Percentiles rank a stretch among this genome's conserved stretches.
These are phyloP conservation scores for Catocala sponsa DNA, from an alignment of 2,888 invertebrate genomes.

Conservation along the genomic window DNA sequence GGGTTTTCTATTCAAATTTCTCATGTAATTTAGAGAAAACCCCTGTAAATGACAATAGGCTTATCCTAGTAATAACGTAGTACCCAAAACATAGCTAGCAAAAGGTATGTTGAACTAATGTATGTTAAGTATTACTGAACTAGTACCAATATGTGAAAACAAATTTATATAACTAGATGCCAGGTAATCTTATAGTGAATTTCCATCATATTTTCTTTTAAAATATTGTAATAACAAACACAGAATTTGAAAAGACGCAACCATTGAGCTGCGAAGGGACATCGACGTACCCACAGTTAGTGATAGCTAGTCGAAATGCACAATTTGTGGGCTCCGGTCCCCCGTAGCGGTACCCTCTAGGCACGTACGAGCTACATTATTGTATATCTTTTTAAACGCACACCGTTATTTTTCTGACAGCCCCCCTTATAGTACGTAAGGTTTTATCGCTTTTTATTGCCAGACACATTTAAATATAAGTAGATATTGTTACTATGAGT, in stretches of 20 bases:
- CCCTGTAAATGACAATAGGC: too few species aligned
- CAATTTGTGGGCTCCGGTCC: slow-evolving; percentile 42
- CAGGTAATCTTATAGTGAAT: too few species aligned
- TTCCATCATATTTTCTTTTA: too few species aligned
- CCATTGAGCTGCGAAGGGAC: slow-evolving; percentile 21
- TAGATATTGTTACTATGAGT: slow-evolving; percentile 29
- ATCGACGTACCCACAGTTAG: slow-evolving; percentile 9
- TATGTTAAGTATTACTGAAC: too few species aligned
- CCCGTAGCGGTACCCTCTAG: slow-evolving; percentile 21
- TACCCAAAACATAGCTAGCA: too few species aligned
- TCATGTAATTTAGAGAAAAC: too few species aligned
- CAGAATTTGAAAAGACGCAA: slow-evolving; percentile 14
- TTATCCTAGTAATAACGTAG: too few species aligned
- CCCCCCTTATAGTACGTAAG: slow-evolving; percentile 50
- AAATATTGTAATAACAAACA: neutral
- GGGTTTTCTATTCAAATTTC: too few species aligned
- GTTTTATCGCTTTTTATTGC: slow-evolving; percentile 58
- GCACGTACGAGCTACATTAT: slow-evolving; percentile 74
- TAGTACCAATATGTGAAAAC: too few species aligned
- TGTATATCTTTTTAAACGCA: slow-evolving; percentile 83
- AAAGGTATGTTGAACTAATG: too few species aligned
- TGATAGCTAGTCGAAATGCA: slow-evolving; percentile 22
- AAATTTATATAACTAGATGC: too few species aligned
- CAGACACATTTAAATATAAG: slow-evolving; percentile 43
- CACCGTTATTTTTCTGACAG: slow-evolving; percentile 84